Conservation (phyloP, 1,140 invertebrate species). For the Neelides sp. region DNA sequence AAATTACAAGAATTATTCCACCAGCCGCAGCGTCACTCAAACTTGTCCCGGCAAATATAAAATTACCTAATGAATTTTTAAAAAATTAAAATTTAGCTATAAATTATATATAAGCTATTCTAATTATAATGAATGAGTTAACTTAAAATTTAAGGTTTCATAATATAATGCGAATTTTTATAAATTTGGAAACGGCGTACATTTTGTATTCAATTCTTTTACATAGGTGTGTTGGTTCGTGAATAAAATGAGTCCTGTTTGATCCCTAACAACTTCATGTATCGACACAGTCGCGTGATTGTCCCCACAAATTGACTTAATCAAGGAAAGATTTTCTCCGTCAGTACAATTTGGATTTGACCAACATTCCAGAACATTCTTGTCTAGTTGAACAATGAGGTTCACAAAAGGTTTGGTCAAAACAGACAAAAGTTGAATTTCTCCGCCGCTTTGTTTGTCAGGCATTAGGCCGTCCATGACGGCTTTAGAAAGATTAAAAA, state of each 20-base stretch:
- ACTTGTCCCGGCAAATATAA: conserved; percentile 33
- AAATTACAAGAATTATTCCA: conserved; percentile 35
- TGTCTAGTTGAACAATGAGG: conserved; percentile 39
- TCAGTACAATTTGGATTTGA: conserved; percentile 28
- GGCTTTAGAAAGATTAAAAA: conserved; percentile 35
- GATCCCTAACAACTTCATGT: too few relatives aligned
- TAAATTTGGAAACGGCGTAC: neutral
- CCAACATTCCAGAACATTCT: conserved; percentile 36
- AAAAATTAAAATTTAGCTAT: too few relatives aligned
- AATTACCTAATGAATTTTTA: too few relatives aligned
- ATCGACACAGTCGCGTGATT: too few relatives aligned
- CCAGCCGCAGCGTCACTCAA: conserved; percentile 31
- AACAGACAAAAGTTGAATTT: conserved; percentile 38
- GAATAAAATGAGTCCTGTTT: too few relatives aligned
- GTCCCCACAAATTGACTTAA: conserved; percentile 20
- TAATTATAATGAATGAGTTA: too few relatives aligned
- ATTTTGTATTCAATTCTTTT: too few relatives aligned
- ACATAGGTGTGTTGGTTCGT: too few relatives aligned
- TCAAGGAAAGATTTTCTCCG: conserved; percentile 28
- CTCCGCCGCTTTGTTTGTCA: conserved; percentile 31
- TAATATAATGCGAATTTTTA: too few relatives aligned
- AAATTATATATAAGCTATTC: too few relatives aligned
- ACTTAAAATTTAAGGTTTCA: too few relatives aligned
- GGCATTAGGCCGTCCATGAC: conserved; percentile 34
- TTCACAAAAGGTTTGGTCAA: conserved; percentile 42